Conservation (phyloP, 2,888 invertebrate species). For the Limenitis arthemis region DNA sequence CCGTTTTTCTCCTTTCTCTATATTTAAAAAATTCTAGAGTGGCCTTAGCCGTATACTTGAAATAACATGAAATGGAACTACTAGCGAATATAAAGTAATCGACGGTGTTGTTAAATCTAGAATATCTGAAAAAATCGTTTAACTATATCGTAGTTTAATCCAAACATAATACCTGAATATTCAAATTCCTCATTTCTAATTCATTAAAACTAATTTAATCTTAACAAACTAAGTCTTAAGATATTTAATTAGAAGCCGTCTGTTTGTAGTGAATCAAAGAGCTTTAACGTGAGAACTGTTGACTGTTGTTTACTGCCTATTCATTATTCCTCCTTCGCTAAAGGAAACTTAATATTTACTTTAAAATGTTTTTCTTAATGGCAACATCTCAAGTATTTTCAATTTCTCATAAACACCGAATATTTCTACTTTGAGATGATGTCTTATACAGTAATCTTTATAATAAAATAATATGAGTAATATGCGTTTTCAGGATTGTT, state of each 20-base stretch:
- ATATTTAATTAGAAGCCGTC: constrained; percentile 29
- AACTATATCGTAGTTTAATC: too few species aligned
- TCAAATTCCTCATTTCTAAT: constrained; percentile 21
- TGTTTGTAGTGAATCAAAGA: constrained; percentile 30
- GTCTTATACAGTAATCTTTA: too few species aligned
- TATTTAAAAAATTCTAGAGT: too few species aligned
- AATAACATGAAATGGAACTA: too few species aligned
- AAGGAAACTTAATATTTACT: not conserved
- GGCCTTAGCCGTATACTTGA: too few species aligned
- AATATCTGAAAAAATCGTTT: too few species aligned
- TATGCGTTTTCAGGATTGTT: too few species aligned
- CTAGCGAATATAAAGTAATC: too few species aligned
- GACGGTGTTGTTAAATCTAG: too few species aligned
- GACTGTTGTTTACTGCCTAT: constrained; percentile 27
- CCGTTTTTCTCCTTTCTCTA: too few species aligned
- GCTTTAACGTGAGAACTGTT: constrained; percentile 23
- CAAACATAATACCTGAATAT: not conserved
- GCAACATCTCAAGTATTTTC: not conserved
- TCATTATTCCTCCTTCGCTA: constrained; percentile 17
- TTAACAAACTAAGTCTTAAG: constrained; percentile 19
- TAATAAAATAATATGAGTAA: too few species aligned
- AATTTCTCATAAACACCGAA: not conserved
- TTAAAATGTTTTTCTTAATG: not conserved
- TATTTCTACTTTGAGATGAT: too few species aligned
- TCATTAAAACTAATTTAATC: constrained; percentile 26